These are phyloP conservation scores for Xiphophorus maculatus DNA, from an alignment of 2,113 vertebrate genomes.

Conservation along the genomic window DNA sequence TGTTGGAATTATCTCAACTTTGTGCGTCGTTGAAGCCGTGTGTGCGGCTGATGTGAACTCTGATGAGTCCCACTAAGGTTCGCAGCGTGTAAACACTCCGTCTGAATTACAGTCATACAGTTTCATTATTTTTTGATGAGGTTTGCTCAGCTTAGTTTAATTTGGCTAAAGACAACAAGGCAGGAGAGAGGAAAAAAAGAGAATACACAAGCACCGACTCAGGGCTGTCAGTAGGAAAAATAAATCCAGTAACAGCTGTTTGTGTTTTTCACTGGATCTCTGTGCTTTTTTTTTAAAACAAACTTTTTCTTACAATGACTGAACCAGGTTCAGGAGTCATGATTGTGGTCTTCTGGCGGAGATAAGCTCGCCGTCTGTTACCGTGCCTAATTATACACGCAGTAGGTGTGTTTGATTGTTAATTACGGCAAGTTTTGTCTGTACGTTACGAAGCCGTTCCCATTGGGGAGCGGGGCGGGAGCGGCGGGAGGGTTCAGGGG, in stretches of 20 bases:
- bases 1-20: too few species aligned
- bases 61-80: slow-evolving; percentile 36
- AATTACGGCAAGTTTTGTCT: slow-evolving; percentile 46
- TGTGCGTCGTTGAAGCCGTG: background rate
- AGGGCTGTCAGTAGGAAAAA: slow-evolving; percentile 23
- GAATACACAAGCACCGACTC: slow-evolving; percentile 2
- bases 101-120: slow-evolving; percentile 39
- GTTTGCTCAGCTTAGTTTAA: slow-evolving; percentile 67
- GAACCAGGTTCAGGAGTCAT: slow-evolving; percentile 29
- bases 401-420: slow-evolving; percentile 47
- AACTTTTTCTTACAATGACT: background rate
- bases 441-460: slow-evolving; percentile 23
- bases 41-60: slow-evolving; percentile 17
- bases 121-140: slow-evolving; percentile 47
- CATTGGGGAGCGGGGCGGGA: slow-evolving; percentile 35
- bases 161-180: slow-evolving; percentile 38
- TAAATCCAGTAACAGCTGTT: slow-evolving; percentile 45
- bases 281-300: background rate
- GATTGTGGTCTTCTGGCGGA: slow-evolving; percentile 31
- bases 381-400: slow-evolving; percentile 58
- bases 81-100: slow-evolving; percentile 41
- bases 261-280: background rate
- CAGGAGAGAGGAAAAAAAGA: slow-evolving; percentile 14
- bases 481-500: slow-evolving; percentile 57
- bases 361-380: slow-evolving; percentile 28